Evolutionary conservation across 2,113 vertebrate species (phyloP), one percentile per base, ranked within the genome.

Genomic region (Mormoops blainvillei): DNA sequence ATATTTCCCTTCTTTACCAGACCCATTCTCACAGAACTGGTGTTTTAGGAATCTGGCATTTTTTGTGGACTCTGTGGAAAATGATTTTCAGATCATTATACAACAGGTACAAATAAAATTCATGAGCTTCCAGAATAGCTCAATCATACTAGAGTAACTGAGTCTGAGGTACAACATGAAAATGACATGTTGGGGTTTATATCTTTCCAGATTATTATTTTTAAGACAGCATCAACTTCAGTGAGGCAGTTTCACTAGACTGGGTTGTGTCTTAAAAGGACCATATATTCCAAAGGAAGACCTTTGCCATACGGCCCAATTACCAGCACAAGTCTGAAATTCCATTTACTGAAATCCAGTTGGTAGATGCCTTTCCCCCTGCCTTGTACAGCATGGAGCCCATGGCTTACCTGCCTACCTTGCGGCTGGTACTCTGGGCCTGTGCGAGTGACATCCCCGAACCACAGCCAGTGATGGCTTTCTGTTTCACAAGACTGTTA

Each of bases 101-200:
- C 88, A 74, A 90, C 84, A 96, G 83, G 92, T 97, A 97, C 68
- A 76, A 54, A 91, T 96, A 76, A 96, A 97, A 94, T 94, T 93
- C 56, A 68, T 84, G 89, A 16, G 67, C 97, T 96, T 96, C 82
- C 71, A 68, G 26, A 97, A 82, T 38, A 78, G 68, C 83, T 43
- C 87, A 70, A 1, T 96, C 97, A 76, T 87, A 15, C 95, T 70
- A 93, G 80, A 97, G 93, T 83, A 76, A 86, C 95, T 67, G 88
- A 94, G 76, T 97, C 65, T 24, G 20, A 87, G 28, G 87, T 83
- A 76, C 56, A 93, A 93, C 96, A 70, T 43, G 38, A 93, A 50
- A 88, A 90, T 52, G 61, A 91, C 48, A 33, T 36, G 8, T 50
- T 82, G 13, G 43, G 26, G 20, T 26, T 76, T 83, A 7, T 85